phyloP scores from a whole-genome alignment of 2,797 vertebrate genomes.

The Rhodeus uyekii region DNA sequence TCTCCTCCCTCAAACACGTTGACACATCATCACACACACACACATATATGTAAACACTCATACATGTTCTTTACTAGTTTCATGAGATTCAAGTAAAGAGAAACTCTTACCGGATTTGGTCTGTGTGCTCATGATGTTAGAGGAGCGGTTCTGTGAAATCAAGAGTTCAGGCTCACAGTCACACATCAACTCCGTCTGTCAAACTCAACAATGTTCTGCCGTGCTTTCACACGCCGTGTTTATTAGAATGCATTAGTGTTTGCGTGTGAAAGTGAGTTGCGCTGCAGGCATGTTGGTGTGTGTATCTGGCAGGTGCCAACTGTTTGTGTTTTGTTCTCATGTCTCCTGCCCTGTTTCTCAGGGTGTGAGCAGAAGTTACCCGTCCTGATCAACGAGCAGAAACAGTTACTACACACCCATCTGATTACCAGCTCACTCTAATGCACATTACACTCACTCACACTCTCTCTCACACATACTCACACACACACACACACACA shows the following conservation, averaged over 20 bases:
- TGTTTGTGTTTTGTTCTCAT: neutral
- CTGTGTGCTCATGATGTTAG: neutral
- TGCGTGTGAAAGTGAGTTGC: neutral
- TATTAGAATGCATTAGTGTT: no score
- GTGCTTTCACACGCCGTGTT: neutral
- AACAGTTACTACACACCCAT: neutral
- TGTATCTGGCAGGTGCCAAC: conserved; percentile 27
- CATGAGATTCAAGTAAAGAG: neutral
- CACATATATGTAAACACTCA: neutral
- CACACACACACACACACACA: no score
- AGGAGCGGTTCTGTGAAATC: neutral
- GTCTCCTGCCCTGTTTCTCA: conserved; percentile 1
- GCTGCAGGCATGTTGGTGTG: conserved; percentile 9
- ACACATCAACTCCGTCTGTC: no score
- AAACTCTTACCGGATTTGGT: conserved; percentile 23
- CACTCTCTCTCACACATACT: no score
- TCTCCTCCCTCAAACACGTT: conserved; percentile 15
- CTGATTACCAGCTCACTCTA: no score
- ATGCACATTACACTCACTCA: no score
- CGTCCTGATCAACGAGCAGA: conserved; percentile 37
- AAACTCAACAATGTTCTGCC: neutral
- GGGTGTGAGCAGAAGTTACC: conserved; percentile 49
- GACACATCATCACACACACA: neutral
- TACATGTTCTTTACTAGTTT: neutral
- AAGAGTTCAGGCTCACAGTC: neutral